Percentiles rank a stretch among this genome's conserved stretches.
These are phyloP conservation scores for Probosciger aterrimus DNA, from an alignment of 2,113 vertebrate genomes.

Conservation along the genomic window DNA sequence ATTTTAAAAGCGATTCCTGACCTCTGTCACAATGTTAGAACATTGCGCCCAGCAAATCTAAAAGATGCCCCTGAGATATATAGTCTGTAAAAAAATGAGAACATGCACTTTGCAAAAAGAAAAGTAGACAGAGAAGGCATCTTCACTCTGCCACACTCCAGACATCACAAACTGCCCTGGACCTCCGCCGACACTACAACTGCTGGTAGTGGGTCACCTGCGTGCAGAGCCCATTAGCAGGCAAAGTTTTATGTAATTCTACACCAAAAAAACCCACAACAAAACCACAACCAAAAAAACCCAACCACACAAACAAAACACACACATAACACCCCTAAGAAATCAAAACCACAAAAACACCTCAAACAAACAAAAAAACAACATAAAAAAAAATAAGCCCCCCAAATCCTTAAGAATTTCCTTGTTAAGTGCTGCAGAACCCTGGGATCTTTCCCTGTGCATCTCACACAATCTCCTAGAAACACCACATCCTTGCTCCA, in stretches of 20 bases:
- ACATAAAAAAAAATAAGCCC: not conserved
- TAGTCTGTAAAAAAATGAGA: not conserved
- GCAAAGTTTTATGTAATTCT: too few species aligned
- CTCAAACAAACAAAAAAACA: not conserved
- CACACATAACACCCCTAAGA: not conserved
- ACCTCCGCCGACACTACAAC: fast-evolving
- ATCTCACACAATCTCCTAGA: not conserved
- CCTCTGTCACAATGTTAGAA: not conserved
- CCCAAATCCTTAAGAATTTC: not conserved
- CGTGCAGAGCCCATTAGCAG: not conserved
- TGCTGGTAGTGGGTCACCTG: not conserved
- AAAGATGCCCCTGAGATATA: not conserved
- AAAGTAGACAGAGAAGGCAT: not conserved
- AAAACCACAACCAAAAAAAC: not conserved
- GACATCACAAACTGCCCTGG: fast-evolving
- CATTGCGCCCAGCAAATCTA: fast-evolving
- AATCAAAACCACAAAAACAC: not conserved
- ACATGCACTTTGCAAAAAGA: not conserved
- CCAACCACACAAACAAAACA: not conserved
- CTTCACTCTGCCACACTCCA: too few species aligned
- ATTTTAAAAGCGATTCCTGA: not conserved
- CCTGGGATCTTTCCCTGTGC: not conserved
- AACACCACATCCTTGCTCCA: fast-evolving
- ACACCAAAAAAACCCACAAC: not conserved
- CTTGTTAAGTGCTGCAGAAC: not conserved